Base-by-base conservation (phyloP, 2,113 vertebrate genomes). In the Neomonachus schauinslandi region DNA sequence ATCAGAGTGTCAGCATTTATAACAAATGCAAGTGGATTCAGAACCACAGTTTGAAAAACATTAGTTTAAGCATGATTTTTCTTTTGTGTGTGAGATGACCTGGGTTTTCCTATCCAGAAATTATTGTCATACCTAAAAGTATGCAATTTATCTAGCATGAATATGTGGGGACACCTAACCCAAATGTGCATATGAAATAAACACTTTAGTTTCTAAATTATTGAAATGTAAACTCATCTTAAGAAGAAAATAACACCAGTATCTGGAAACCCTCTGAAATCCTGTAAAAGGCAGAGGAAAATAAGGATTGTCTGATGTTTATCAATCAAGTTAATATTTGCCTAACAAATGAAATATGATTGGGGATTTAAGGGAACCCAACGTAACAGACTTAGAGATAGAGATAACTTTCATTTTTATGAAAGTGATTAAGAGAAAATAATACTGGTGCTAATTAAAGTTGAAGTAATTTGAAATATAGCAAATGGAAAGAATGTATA, bases 341-440 rank as follows among this genome's bases (percentile, higher is more conserved):
- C 85, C 51, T 92, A 96, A 97, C 57, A 96, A 63, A 95, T 96
- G 89, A 87, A 97, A 96, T 97, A 57, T 91, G 91, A 98, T 74
- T 95, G 97, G 65, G 77, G 85, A 98, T 98, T 98, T 98, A 97
- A 95, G 91, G 96, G 95, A 96, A 95, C 65, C 87, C 85, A 90
- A 42, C 7, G 5, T 97, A 97, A 82, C n/a, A 53, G 92, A 85
- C 79, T n/a, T n/a, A n/a, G n/a, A n/a, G n/a, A n/a, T 86, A 91
- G 81, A 98, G 49, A 97, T 97, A 98, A 98, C 96, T n/a, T 80
- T 88, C 63, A 91, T 90, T 97, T 98, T 97, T 95, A 97, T 89
- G 71, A 96, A 97, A 97, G 96, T 89, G 59, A 97, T 61, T 63
- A 87, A 67, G 74, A 92, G 87, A 85, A 95, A 97, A 96, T 84